Conservation (phyloP, 2,888 invertebrate genomes). For the Phasia obesa region DNA sequence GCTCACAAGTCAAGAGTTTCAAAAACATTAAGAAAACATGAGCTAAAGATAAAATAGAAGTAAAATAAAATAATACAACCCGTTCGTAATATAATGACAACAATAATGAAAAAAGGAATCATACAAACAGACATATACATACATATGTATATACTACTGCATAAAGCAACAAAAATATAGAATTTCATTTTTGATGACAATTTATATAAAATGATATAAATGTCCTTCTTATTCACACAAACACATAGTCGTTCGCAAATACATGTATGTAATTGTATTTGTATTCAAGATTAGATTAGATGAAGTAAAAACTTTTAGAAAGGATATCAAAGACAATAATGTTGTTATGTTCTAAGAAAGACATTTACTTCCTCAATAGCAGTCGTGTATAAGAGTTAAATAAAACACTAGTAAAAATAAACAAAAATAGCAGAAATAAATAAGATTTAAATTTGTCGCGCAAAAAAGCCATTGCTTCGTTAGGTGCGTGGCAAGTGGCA, state of each 20-base stretch:
- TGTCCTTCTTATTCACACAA: conserved; percentile 2
- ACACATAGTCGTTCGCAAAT: neutral
- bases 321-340: conserved; percentile 32
- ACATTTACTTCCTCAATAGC: conserved; percentile 63
- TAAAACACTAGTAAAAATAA: conserved; percentile 10
- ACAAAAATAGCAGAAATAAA: too few relatives aligned
- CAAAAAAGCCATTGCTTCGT: too few relatives aligned
- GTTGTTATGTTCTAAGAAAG: conserved; percentile 51
- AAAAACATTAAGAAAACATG: neutral
- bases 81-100: conserved; percentile 48
- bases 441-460: too few relatives aligned
- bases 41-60: neutral
- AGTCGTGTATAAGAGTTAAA: conserved; percentile 37
- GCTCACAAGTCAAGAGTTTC: neutral
- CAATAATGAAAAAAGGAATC: conserved; percentile 34
- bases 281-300: neutral
- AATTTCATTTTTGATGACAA: conserved; percentile 58
- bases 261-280: neutral
- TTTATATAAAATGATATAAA: conserved; percentile 52
- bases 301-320: neutral
- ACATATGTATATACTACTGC: neutral
- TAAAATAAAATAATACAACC: conserved; percentile 40
- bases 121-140: neutral
- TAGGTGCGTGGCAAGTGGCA: too few relatives aligned
- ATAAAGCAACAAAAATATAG: conserved; percentile 12